phyloP scores from a whole-genome alignment of 2,113 vertebrate species.

The Desmodus rotundus region DNA sequence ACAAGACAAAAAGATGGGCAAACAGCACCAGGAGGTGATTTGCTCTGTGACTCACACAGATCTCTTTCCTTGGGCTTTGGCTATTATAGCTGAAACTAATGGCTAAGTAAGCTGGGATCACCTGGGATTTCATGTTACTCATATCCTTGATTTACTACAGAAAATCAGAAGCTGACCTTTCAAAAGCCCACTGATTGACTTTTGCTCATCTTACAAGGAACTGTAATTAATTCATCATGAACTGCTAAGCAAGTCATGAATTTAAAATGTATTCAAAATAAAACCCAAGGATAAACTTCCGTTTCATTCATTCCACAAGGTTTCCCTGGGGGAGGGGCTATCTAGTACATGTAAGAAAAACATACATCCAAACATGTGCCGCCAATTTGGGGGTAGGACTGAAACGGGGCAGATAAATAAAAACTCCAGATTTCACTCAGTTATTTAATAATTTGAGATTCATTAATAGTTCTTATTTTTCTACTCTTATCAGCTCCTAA shows the following conservation, averaged over 20 bases:
- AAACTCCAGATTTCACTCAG: background rate
- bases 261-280: background rate
- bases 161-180: conserved; percentile 20
- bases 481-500: background rate
- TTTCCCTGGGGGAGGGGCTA: background rate
- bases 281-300: background rate
- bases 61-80: background rate
- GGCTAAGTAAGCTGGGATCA: background rate
- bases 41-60: background rate
- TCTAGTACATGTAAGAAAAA: background rate
- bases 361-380: background rate
- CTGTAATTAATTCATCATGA: background rate
- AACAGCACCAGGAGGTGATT: background rate
- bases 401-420: background rate
- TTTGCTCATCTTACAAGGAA: background rate
- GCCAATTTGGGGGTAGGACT: background rate
- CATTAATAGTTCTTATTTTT: background rate
- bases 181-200: background rate
- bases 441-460: conserved; percentile 15
- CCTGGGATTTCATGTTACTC: background rate
- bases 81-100: background rate
- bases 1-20: background rate
- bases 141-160: background rate
- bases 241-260: background rate
- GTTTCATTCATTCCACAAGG: background rate